Evolutionary conservation across 2,113 vertebrate genomes (phyloP).

Genomic region (Scophthalmus maximus): DNA sequence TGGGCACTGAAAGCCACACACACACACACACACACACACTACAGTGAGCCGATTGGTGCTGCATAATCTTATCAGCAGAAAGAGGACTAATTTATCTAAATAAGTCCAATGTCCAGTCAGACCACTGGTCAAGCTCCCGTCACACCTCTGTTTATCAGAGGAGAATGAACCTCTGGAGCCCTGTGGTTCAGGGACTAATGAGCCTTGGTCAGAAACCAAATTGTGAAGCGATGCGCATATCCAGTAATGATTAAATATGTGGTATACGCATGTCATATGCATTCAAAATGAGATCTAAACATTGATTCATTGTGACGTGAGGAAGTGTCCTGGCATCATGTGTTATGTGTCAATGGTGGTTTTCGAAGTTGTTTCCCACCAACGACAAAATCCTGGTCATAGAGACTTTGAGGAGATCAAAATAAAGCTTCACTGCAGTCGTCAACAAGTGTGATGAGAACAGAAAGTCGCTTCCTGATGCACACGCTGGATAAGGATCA

Average conservation of each 20-base stretch:
- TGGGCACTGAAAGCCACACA: neutral
- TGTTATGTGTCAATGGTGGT: neutral
- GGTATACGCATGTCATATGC: neutral
- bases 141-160: constrained; percentile 63
- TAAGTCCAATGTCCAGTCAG: constrained; percentile 4
- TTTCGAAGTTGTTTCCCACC: neutral
- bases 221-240: neutral
- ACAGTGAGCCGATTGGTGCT: neutral
- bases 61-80: constrained; percentile 56
- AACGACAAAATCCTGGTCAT: neutral
- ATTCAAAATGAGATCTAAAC: neutral
- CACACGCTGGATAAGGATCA: constrained; percentile 10
- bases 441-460: constrained; percentile 44
- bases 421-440: constrained; percentile 4
- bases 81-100: constrained; percentile 42
- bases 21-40: neutral
- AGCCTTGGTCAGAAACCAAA: neutral
- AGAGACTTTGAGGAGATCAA: neutral
- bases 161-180: neutral
- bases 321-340: neutral
- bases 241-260: neutral
- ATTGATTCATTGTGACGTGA: neutral
- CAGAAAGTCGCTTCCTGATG: constrained; percentile 9
- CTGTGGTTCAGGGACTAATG: neutral
- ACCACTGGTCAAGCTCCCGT: constrained; percentile 49